Evolutionary conservation across 2,888 invertebrate genomes (phyloP), one percentile per base, ranked within the genome.

Genomic region (Atethmia centrago): DNA sequence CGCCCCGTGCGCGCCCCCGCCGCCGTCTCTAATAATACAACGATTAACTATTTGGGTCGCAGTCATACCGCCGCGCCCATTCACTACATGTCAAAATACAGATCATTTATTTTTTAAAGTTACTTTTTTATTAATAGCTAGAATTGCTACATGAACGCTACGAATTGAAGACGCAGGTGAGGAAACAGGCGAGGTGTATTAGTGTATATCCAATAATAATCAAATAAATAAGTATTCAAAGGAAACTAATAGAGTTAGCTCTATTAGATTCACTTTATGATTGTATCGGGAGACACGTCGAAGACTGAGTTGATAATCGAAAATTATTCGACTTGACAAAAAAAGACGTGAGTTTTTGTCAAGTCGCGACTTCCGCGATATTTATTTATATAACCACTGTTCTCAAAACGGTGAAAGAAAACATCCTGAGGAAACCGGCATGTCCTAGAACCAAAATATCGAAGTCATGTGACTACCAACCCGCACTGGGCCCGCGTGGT

Each of bases 1-100:
- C 79, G 85, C 61, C 74, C 86, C 58, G 28, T 67, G 55, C 76
- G 53, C 58, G 45, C 45, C 10, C 40, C 25, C 53, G 10, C 3
- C 12, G 53, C 56, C 47, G 0, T 3, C 40, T 45, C 58, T 74
- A 71, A 62, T 65, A 63, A 73, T 77, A 77, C 63, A 16, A 31
- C 28, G 61, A 49, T 56, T 40, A 56, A 45, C 51, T 74, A 79
- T 74, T 61, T 73, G 51, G 51, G 64, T 70, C 69, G 64, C 31
- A 47, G 53, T 45, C 42, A 49, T 14, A 31, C 25, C 47, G 25
- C 21, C 19, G n/a, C n/a, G n/a, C n/a, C n/a, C 55, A 64, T 59
- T 82, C 53, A 59, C 3, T 25, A 40, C n/a, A 36, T 64, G 42
- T 55, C 63, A 59, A 64, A 40, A 64, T 71, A 56, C 8, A 68